Evolutionary conservation across 2,888 invertebrate species (phyloP).

Genomic region (Drosophila flavopinicola): DNA sequence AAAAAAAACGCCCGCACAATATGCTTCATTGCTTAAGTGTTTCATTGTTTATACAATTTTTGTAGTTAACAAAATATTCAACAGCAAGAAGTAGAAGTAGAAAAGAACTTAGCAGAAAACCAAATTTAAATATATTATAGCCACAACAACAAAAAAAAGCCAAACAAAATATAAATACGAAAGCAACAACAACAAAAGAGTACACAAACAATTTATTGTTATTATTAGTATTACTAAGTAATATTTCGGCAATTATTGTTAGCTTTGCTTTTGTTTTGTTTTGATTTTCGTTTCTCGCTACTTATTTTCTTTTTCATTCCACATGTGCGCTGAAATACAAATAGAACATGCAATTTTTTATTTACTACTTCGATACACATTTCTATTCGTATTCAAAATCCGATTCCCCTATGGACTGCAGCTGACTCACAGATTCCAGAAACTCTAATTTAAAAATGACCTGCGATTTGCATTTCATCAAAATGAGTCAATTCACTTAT

Average conservation of each 20-base stretch:
- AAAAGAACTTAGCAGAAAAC: slow-evolving; percentile 3
- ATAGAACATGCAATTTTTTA: slow-evolving; percentile 41
- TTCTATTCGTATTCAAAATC: slow-evolving; percentile 2
- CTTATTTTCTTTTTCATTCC: slow-evolving; percentile 3
- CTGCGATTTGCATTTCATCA: neutral
- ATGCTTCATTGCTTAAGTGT: slow-evolving; percentile 38
- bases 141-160: neutral
- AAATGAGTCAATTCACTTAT: too few species aligned
- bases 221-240: slow-evolving; percentile 72
- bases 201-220: slow-evolving; percentile 52
- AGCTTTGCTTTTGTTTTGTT: slow-evolving; percentile 12
- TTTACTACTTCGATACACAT: slow-evolving; percentile 48
- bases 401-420: slow-evolving; percentile 12
- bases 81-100: neutral
- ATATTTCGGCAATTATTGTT: slow-evolving; percentile 49
- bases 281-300: too few species aligned
- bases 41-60: slow-evolving; percentile 56
- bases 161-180: slow-evolving; percentile 14
- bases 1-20: slow-evolving; percentile 25
- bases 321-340: slow-evolving; percentile 38
- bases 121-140: slow-evolving; percentile 7
- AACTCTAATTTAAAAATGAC: slow-evolving; percentile 16
- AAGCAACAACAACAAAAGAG: slow-evolving; percentile 12
- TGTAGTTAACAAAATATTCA: slow-evolving; percentile 46
- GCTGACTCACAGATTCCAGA: slow-evolving; percentile 25